phyloP scores from a whole-genome alignment of 1,140 invertebrate genomes.

The Oncopodura yosiiana region DNA sequence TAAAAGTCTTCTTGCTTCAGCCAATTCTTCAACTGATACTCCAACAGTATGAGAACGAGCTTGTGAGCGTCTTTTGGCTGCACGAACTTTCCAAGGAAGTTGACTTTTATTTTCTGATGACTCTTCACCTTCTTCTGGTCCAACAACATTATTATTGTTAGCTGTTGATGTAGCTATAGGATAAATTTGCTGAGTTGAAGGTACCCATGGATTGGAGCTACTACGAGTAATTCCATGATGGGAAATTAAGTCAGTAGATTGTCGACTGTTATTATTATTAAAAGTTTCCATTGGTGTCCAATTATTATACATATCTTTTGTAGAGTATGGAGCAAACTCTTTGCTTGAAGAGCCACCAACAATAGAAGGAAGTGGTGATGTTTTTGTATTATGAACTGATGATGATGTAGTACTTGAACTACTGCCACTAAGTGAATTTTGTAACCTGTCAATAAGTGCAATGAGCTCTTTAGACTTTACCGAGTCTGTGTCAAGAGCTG shows the following conservation, averaged over 20 bases:
- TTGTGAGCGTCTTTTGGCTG: conserved; percentile 42
- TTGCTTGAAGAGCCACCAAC: background rate
- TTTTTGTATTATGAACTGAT: no score
- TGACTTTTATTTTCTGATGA: background rate
- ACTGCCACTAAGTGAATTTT: conserved; percentile 51
- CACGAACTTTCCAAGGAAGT: conserved; percentile 34
- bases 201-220: conserved; percentile 8
- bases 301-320: no score
- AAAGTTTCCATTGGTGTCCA: background rate
- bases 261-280: background rate
- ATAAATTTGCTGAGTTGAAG: no score
- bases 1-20: conserved; percentile 59
- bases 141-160: background rate
- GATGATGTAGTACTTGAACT: no score
- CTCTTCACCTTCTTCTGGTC: conserved; percentile 1
- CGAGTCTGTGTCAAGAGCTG: conserved; percentile 37
- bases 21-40: conserved; percentile 65
- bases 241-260: conserved; percentile 10
- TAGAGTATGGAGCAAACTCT: background rate
- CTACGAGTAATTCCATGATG: background rate
- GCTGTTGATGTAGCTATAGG: background rate
- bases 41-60: conserved; percentile 65
- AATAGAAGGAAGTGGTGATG: background rate
- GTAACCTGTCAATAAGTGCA: conserved; percentile 59
- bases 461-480: conserved; percentile 54